Evolutionary conservation across 2,888 invertebrate species (phyloP).

Genomic region (Xanthia icteritia): DNA sequence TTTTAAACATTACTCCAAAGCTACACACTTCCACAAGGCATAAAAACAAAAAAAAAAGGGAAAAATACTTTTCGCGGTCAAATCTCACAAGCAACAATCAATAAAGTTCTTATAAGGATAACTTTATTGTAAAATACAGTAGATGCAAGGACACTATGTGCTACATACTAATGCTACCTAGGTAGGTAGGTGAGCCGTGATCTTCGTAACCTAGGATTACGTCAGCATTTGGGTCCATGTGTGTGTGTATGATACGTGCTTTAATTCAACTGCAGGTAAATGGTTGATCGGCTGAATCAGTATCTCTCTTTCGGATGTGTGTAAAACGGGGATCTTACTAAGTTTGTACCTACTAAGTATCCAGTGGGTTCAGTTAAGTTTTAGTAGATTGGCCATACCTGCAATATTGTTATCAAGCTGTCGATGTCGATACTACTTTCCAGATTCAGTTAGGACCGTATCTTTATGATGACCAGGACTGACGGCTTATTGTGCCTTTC

Average conservation of each 20-base stretch:
- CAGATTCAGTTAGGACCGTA: too few species aligned
- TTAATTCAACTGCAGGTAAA: constrained; percentile 5
- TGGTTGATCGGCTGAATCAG: not conserved
- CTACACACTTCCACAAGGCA: not conserved
- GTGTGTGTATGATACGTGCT: not conserved
- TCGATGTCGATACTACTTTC: too few species aligned
- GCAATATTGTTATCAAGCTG: too few species aligned
- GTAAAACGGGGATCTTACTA: not conserved
- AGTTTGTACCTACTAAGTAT: not conserved
- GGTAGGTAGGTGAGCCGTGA: constrained; percentile 44
- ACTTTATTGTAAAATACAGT: constrained; percentile 23
- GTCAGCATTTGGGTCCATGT: constrained; percentile 16
- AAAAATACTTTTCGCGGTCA: not conserved
- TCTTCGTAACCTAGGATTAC: constrained; percentile 54
- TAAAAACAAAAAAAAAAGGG: not conserved
- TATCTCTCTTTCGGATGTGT: not conserved
- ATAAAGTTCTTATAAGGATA: constrained; percentile 48
- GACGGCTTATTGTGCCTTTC: too few species aligned
- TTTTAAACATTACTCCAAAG: not conserved
- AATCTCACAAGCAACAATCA: not conserved
- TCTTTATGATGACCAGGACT: too few species aligned
- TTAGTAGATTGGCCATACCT: too few species aligned
- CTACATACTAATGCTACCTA: constrained; percentile 5
- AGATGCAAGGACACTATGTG: constrained; percentile 47
- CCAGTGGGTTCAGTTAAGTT: too few species aligned